A percentile compares a stretch with the other conserved stretches of the same genome.
Evolutionary conservation across 2,113 vertebrate species (phyloP).

Genomic region (Haemorhous mexicanus): DNA sequence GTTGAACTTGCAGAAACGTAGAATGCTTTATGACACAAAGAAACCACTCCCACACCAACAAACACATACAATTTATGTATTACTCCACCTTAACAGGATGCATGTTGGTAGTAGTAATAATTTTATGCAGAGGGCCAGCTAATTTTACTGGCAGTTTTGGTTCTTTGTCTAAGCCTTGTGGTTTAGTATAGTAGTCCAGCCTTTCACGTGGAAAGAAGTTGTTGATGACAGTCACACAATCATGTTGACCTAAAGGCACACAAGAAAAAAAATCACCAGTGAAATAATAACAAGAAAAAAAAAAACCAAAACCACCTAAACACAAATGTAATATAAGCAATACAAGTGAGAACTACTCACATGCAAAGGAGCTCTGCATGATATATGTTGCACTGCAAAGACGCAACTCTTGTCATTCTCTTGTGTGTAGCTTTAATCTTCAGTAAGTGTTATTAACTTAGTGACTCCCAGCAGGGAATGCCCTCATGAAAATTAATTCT

Average conservation of each 20-base stretch:
- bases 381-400: neutral
- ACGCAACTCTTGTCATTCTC: neutral
- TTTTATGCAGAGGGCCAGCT: slow-evolving; percentile 91
- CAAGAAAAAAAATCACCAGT: neutral
- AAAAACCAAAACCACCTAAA: neutral
- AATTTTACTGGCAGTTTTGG: slow-evolving; percentile 90
- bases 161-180: slow-evolving; percentile 93
- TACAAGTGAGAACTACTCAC: neutral
- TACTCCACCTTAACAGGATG: slow-evolving; percentile 93
- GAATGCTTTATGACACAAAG: neutral
- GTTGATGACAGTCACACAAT: slow-evolving; percentile 97
- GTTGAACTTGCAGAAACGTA: neutral
- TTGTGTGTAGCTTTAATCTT: neutral
- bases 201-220: slow-evolving; percentile 95
- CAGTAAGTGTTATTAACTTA: neutral
- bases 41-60: neutral
- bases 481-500: neutral
- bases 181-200: slow-evolving; percentile 93
- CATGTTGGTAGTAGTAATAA: slow-evolving; percentile 96
- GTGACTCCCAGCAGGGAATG: neutral
- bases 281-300: neutral
- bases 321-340: neutral
- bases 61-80: neutral
- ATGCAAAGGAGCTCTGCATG: neutral
- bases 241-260: slow-evolving; percentile 88